Percentiles rank a stretch among this genome's conserved stretches.
phyloP scores from a whole-genome alignment of 2,797 vertebrate species.

The Balearica regulorum region DNA sequence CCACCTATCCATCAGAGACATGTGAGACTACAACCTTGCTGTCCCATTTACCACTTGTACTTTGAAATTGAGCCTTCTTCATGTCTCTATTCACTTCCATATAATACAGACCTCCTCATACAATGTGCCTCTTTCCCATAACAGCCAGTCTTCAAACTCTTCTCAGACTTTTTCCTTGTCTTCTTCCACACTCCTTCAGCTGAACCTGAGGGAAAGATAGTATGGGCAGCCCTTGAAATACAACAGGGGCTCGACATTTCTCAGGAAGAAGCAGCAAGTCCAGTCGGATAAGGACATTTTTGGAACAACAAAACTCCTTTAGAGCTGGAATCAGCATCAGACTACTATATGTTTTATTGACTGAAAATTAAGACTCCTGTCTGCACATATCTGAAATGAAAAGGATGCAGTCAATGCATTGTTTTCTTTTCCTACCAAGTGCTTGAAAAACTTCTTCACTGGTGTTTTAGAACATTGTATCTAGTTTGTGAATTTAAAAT shows the following conservation, averaged over 20 bases:
- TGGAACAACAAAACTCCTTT: not conserved
- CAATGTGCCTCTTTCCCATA: not conserved
- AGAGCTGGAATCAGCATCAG: not conserved
- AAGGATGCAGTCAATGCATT: not conserved
- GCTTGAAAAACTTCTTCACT: not conserved
- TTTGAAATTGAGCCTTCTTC: not conserved
- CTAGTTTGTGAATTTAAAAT: not conserved
- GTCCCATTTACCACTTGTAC: not conserved
- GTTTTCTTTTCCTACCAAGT: not conserved
- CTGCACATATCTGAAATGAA: not conserved
- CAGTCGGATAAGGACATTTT: not conserved
- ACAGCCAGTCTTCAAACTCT: not conserved
- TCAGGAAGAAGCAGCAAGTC: not conserved
- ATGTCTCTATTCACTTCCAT: not conserved
- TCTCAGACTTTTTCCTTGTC: not conserved
- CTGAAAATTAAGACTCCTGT: not conserved
- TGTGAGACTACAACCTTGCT: not conserved
- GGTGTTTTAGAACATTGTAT: not conserved
- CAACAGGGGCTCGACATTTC: not conserved
- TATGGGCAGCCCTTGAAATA: not conserved
- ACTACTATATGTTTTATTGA: not conserved
- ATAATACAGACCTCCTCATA: not conserved
- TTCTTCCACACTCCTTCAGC: not conserved
- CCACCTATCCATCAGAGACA: not conserved
- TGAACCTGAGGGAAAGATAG: not conserved